A percentile compares a stretch with the other conserved stretches of the same genome.
Evolutionary conservation across 37 sponge, comb jelly and placozoan genomes (phyloP).

Genomic region (Agelas oroides): DNA sequence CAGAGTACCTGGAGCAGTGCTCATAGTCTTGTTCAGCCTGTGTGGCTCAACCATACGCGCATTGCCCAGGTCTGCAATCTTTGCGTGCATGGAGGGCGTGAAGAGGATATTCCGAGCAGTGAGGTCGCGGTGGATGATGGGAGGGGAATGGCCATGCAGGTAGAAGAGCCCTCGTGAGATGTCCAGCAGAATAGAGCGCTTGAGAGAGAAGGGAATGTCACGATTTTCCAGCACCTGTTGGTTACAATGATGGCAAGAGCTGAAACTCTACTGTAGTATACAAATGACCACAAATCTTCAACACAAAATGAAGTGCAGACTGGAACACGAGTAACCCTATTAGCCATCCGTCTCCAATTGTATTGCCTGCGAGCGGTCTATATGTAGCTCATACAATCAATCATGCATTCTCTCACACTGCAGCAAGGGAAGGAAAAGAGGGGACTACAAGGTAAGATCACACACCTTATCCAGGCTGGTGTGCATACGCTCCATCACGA

Average conservation of each 20-base stretch:
- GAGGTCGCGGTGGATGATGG: constrained; percentile 52
- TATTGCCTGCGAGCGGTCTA: too few species aligned
- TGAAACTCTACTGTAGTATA: too few species aligned
- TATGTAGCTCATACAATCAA: too few species aligned
- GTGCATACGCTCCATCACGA: constrained; percentile 41
- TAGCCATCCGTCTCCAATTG: too few species aligned
- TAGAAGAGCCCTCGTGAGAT: constrained; percentile 40
- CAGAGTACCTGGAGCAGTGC: constrained; percentile 2
- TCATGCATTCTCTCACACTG: too few species aligned
- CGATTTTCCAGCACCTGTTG: neutral
- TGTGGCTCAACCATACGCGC: constrained; percentile 6
- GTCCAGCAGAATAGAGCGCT: constrained; percentile 33
- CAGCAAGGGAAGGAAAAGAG: too few species aligned
- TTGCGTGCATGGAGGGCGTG: constrained; percentile 20
- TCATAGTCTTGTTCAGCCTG: constrained; percentile 4
- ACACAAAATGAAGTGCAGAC: too few species aligned
- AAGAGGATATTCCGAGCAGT: constrained; percentile 50
- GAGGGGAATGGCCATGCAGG: constrained; percentile 35
- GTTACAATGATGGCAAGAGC: too few species aligned
- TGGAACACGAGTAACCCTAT: too few species aligned
- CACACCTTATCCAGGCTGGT: constrained; percentile 22
- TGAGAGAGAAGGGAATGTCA: constrained; percentile 7
- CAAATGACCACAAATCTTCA: too few species aligned
- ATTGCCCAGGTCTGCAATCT: constrained; percentile 54
- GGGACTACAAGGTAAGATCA: too few species aligned